These are phyloP conservation scores for Hirudinaria manillensis DNA, from an alignment of 2,888 invertebrate species.

Conservation along the genomic window DNA sequence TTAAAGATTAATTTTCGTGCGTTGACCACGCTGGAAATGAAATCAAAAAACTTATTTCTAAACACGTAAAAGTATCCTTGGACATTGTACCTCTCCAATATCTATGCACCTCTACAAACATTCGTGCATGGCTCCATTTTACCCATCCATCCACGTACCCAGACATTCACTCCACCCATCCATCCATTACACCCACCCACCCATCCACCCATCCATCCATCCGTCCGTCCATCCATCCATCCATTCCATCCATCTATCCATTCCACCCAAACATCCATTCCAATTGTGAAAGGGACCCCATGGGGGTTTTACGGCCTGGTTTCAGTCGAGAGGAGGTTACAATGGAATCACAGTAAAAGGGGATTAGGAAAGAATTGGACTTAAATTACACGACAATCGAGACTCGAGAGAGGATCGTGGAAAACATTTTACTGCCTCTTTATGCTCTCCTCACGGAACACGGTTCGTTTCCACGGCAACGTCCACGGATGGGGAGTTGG, in stretches of 20 bases:
- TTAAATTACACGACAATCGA: background rate
- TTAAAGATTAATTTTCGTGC: no score
- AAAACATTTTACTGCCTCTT: background rate
- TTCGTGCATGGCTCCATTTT: background rate
- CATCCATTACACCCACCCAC: conserved; percentile 6
- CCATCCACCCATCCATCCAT: no score
- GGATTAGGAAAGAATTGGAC: background rate
- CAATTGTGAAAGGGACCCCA: no score
- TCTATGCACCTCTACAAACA: conserved; percentile 4
- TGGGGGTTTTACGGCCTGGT: background rate
- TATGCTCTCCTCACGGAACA: background rate
- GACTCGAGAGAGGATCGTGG: background rate
- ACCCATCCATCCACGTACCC: conserved; percentile 2
- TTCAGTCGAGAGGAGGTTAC: background rate
- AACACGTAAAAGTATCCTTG: no score
- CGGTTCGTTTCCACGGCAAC: no score
- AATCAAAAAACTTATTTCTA: no score
- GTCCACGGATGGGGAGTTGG: background rate
- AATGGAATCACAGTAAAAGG: background rate
- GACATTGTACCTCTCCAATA: no score
- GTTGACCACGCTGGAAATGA: no score
- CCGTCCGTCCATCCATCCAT: background rate
- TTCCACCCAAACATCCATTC: background rate
- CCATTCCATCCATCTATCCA: no score
- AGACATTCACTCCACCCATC: background rate